Conservation (phyloP, 1,140 invertebrate genomes). For the Drosophila virilis region DNA sequence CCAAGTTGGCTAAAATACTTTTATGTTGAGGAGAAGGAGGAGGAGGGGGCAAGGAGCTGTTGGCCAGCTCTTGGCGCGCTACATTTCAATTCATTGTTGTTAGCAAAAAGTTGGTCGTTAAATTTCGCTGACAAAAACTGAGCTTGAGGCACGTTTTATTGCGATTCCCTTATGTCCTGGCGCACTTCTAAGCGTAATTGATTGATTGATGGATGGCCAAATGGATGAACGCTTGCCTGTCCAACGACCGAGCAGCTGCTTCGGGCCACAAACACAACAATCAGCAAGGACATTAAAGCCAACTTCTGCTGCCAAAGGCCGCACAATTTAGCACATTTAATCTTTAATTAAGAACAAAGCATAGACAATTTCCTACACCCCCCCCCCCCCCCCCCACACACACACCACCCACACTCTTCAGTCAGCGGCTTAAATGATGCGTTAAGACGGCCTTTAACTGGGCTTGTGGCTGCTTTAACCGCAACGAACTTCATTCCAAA, state of each 20-base stretch:
- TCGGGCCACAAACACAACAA: constrained; percentile 9
- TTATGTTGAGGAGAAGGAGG: too few species aligned
- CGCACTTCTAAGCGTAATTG: constrained; percentile 74
- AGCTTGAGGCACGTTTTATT: constrained; percentile 65
- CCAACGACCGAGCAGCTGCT: constrained; percentile 32
- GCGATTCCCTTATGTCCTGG: constrained; percentile 40
- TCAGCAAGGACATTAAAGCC: constrained; percentile 49
- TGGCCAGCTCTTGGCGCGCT: not conserved
- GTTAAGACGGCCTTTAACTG: constrained; percentile 71
- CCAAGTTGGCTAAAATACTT: constrained; percentile 2
- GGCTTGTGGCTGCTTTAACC: constrained; percentile 55
- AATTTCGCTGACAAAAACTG: constrained; percentile 69
- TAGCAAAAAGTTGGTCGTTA: constrained; percentile 60
- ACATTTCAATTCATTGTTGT: constrained; percentile 46
- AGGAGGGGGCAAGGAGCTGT: not conserved
- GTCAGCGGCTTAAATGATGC: constrained; percentile 74
- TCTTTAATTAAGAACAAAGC: constrained; percentile 70
- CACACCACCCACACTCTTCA: constrained; percentile 9
- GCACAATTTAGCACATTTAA: constrained; percentile 72
- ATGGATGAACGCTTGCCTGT: constrained; percentile 23
- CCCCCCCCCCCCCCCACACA: not conserved
- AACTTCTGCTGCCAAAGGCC: constrained; percentile 45
- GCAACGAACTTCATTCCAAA: constrained; percentile 34
- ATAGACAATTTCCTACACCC: constrained; percentile 19
- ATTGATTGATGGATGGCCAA: constrained; percentile 68